Evolutionary conservation across 2,888 invertebrate species (phyloP), one percentile per base, ranked within the genome.

Genomic region (Geotrupes spiniger): DNA sequence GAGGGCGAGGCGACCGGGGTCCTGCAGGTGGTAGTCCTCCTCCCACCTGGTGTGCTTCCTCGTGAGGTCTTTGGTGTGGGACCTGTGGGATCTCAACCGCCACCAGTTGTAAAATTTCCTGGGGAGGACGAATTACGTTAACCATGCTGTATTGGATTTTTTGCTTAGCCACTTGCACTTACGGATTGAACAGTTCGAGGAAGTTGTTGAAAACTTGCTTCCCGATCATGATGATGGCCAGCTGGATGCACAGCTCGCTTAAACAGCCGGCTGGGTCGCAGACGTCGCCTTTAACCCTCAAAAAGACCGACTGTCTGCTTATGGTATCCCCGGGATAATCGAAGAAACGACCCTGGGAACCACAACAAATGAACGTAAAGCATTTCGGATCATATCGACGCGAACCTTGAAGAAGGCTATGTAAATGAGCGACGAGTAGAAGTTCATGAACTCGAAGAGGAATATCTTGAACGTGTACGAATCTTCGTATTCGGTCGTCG

Each of bases 381-480:
- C n/a, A 1, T 44, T 11, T 36, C 9, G 11, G 6, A 41, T 6
- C 21, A 45, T 14, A 17, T 25, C 16, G 27, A 5, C 11, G 26
- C 28, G 39, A 46, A 91, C 92, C 82, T 97, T 97, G 71, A 98
- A 95, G 73, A 98, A 98, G 0, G 98, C 98, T 44, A 99, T 97
- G 73, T 98, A 99, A 62, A 98, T 93, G n/a, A 98, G 80, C 0
- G 97, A 96, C 1, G 96, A 94, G 71, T 98, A 99, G 73, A 91
- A 97, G 73, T 98, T 99, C 81, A 98, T 92, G 70, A 97, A 98
- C 72, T 99, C 96, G 67, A 99, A 96, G 63, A 96, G 82, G 78
- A 96, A 99, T 73, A 98, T 94, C 75, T 98, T 98, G 73, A 98
- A 91, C 0, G 96, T 97, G 72, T 92, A 96, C 0, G 94, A 95